Evolutionary conservation across 2,888 invertebrate species (phyloP).

Genomic region (Yponomeuta evonymella): DNA sequence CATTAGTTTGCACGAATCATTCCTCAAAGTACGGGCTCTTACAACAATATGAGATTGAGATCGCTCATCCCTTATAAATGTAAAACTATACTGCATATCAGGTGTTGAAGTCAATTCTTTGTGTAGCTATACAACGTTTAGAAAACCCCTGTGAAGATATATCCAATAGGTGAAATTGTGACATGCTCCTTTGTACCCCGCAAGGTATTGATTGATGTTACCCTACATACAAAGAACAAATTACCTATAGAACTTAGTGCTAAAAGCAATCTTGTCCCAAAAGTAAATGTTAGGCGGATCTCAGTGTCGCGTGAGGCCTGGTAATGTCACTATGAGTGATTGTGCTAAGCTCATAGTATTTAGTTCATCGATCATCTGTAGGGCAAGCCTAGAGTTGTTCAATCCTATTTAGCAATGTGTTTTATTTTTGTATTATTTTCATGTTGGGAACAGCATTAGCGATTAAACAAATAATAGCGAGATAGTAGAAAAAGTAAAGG

Average conservation of each 20-base stretch:
- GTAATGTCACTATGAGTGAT: conserved; percentile 71
- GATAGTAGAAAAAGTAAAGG: no score
- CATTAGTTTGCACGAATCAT: conserved; percentile 80
- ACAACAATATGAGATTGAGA: conserved; percentile 39
- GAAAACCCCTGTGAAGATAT: not conserved
- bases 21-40: conserved; percentile 56
- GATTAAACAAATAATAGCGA: not conserved
- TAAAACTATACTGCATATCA: not conserved
- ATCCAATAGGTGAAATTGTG: not conserved
- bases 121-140: not conserved
- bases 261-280: conserved; percentile 1
- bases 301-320: conserved; percentile 40
- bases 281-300: conserved; percentile 18
- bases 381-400: conserved; percentile 44
- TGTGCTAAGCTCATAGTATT: conserved; percentile 74
- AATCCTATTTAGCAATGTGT: conserved; percentile 5
- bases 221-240: not conserved
- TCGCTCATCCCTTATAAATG: not conserved
- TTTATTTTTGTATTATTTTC: conserved; percentile 13
- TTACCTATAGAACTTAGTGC: not conserved
- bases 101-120: conserved; percentile 8
- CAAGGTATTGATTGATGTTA: not conserved
- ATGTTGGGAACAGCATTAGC: conserved; percentile 18
- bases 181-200: not conserved
- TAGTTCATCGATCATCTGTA: conserved; percentile 57